Base-by-base conservation (phyloP, 2,888 invertebrate species). In the Drosophila pseudotakahashii region DNA sequence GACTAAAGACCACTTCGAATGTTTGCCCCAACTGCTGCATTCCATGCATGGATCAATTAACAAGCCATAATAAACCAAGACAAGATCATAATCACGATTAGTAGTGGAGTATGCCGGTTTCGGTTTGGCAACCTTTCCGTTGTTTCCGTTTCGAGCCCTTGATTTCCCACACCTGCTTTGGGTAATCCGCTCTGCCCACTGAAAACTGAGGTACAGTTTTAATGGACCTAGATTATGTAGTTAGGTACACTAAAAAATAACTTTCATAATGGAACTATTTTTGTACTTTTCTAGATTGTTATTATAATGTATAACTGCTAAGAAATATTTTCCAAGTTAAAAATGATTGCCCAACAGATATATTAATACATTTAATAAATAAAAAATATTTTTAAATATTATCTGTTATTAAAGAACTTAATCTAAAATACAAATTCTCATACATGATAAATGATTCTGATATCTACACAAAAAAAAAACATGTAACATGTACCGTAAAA, bases 61-160 rank as follows among this genome's bases (percentile, higher is more conserved):
- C 47, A 26, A 14, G 2, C 45, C 60, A 37, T 19, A 47, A 34
- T 5, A 34, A 10, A 26, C 23, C 34, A 7, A 34, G 45, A 39
- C 59, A 59, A 39, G 61, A 62, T 55, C 41, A 55, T 47, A 44
- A 37, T 23, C 45, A 45, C 45, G 61, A 58, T 62, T 59, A 14
- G 36, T 14, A 7, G 23, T 11, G 11, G n/a, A 60, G 41, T 26
- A 32, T 26, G 60, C 42, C 23, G 44, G 59, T 61, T 19, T 32
- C n/a, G 44, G 59, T 61, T 36, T 32, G 19, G 59, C 45, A 62
- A 59, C 32, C 58, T 39, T 37, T 39, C 16, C 16, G 26, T 39
- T 39, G 26, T 52, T 14, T 26, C 47, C 19, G 32, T 7, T 23
- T 3, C 10, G 7, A 41, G 37, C 26, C 34, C n/a, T 32, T n/a